Evolutionary conservation across 2,113 vertebrate species (phyloP), one percentile per base, ranked within the genome.

Genomic region (Myrmophylax atrothorax): DNA sequence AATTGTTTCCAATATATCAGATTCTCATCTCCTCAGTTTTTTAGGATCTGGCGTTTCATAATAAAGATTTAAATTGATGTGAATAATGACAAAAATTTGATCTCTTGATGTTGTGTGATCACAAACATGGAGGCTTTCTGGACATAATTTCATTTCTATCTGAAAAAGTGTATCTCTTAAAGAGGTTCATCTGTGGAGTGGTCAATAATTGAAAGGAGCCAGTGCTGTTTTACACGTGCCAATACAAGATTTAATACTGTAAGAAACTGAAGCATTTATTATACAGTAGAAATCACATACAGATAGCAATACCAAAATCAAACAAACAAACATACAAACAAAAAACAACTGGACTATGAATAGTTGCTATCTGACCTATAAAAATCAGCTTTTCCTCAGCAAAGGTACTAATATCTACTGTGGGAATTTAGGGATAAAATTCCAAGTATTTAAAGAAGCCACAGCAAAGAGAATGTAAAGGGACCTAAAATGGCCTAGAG

Each of bases 321-420:
- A 47, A 12, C 12, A 49, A 49, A 12, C 22, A 49, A 49, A 13
- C 47, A 49, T 24, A 49, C 23, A 14, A 50, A 50, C 24, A 50
- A 50, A 25, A 38, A 80, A 64, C 29, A 77, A 5, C 29, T 80
- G 49, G 83, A 9, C 29, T 46, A 19, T 67, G 38, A 87, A 52
- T 67, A 38, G 77, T 14, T 81, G 15, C 14, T 82, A 58, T 68
- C 52, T 62, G 44, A 23, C 46, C 94, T 83, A 64, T 53, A 85
- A 91, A 89, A 89, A 87, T n/a, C 82, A 91, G 25, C 31, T 94
- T 92, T 63, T 92, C 72, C 66, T 95, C 59, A 67, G 29, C 33
- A 83, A 94, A 72, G 46, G 4, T 59, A 83, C 14, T 64, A 92
- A 77, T 68, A 68, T 8, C 33, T 92, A 33, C 33, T 58, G 74